Evolutionary conservation across 2,797 vertebrate species (phyloP).

Genomic region (Molossus molossus): DNA sequence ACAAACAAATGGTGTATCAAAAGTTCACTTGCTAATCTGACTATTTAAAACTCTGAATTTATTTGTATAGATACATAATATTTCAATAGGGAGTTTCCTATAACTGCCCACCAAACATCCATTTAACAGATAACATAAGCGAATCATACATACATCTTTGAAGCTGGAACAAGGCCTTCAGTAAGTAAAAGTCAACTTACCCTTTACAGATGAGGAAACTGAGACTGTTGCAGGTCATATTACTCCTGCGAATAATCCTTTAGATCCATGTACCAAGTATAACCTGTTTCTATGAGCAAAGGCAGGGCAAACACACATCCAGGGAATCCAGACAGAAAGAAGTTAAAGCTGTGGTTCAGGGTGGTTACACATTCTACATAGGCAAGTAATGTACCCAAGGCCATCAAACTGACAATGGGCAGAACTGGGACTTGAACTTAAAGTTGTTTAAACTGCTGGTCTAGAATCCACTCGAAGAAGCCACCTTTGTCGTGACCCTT

Average conservation of each 20-base stretch:
- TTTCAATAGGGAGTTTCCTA: neutral
- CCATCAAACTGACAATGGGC: neutral
- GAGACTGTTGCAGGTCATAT: neutral
- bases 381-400: neutral
- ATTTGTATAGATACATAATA: neutral
- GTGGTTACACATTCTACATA: neutral
- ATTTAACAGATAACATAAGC: neutral
- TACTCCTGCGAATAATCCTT: neutral
- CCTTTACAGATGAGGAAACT: neutral
- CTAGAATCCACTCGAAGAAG: neutral
- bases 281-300: constrained; percentile 36
- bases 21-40: neutral
- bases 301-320: neutral
- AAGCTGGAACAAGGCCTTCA: neutral
- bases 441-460: neutral
- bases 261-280: neutral
- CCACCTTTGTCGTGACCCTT: neutral
- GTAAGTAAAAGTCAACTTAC: neutral
- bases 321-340: neutral
- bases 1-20: neutral
- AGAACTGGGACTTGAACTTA: neutral
- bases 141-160: neutral
- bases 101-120: neutral
- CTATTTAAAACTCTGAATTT: neutral
- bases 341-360: neutral